These are phyloP conservation scores for Natrix natrix DNA, from an alignment of 2,797 vertebrate genomes.

Conservation along the genomic window DNA sequence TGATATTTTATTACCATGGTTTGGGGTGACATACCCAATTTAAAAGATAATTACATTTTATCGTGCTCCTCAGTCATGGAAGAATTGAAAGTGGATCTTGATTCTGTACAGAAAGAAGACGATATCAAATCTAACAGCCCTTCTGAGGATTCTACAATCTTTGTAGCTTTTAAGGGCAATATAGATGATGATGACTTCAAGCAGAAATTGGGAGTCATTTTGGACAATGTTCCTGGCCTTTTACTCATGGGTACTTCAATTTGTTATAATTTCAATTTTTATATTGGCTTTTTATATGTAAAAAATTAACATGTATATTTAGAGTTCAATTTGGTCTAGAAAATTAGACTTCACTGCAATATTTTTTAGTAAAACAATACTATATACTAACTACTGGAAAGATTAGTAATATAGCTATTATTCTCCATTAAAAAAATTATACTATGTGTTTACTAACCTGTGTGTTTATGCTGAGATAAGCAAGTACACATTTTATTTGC, in stretches of 20 bases:
- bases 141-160: constrained; percentile 82
- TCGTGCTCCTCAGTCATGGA: constrained; percentile 73
- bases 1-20: constrained; percentile 70
- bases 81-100: constrained; percentile 80
- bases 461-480: neutral
- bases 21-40: constrained; percentile 65
- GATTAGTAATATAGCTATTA: neutral
- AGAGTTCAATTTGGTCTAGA: neutral
- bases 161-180: constrained; percentile 92
- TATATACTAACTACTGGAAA: too few species aligned
- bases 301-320: neutral
- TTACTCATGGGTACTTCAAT: constrained; percentile 85
- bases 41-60: constrained; percentile 71
- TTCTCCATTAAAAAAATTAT: neutral
- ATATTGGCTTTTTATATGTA: neutral
- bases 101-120: constrained; percentile 87
- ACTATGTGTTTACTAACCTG: neutral
- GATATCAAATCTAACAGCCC: constrained; percentile 67
- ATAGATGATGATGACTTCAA: constrained; percentile 90
- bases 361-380: constrained; percentile 1
- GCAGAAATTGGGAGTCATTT: constrained; percentile 84
- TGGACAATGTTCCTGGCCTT: constrained; percentile 85
- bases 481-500: neutral
- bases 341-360: neutral
- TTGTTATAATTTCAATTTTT: neutral